Conservation (phyloP, 2,113 vertebrate genomes). For the Brachionichthys hirsutus region DNA sequence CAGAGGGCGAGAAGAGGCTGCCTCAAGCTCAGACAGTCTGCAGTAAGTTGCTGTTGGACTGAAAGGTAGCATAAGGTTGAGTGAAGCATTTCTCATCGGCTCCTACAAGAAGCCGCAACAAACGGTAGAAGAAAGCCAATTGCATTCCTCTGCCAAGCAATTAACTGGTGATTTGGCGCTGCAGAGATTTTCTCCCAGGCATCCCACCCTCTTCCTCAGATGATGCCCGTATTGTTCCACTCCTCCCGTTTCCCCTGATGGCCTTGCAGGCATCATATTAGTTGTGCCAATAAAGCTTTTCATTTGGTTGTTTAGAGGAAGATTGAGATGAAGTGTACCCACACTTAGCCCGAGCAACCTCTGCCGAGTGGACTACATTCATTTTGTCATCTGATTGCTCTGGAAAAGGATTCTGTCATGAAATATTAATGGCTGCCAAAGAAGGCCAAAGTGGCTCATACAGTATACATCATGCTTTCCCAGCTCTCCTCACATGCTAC, state of each 20-base stretch:
- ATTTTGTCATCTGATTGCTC: slow-evolving; percentile 59
- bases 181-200: slow-evolving; percentile 66
- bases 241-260: slow-evolving; percentile 65
- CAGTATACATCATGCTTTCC: slow-evolving; percentile 16
- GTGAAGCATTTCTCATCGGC: slow-evolving; percentile 54
- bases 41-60: slow-evolving; percentile 38
- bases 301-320: slow-evolving; percentile 72
- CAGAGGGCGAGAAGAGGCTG: slow-evolving; percentile 29
- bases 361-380: slow-evolving; percentile 66
- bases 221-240: slow-evolving; percentile 77
- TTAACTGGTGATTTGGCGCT: slow-evolving; percentile 72
- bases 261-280: slow-evolving; percentile 75
- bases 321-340: slow-evolving; percentile 74
- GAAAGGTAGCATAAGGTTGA: slow-evolving; percentile 52
- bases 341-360: slow-evolving; percentile 72
- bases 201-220: slow-evolving; percentile 62
- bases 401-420: slow-evolving; percentile 52
- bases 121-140: slow-evolving; percentile 48
- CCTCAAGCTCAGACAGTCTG: slow-evolving; percentile 38
- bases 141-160: slow-evolving; percentile 64
- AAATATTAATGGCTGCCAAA: slow-evolving; percentile 55
- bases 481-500: slow-evolving; percentile 17
- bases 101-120: slow-evolving; percentile 45
- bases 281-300: slow-evolving; percentile 80
- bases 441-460: slow-evolving; percentile 40